These are phyloP conservation scores for Emydocephalus ijimae DNA, from an alignment of 2,113 vertebrate species.

Conservation along the genomic window DNA sequence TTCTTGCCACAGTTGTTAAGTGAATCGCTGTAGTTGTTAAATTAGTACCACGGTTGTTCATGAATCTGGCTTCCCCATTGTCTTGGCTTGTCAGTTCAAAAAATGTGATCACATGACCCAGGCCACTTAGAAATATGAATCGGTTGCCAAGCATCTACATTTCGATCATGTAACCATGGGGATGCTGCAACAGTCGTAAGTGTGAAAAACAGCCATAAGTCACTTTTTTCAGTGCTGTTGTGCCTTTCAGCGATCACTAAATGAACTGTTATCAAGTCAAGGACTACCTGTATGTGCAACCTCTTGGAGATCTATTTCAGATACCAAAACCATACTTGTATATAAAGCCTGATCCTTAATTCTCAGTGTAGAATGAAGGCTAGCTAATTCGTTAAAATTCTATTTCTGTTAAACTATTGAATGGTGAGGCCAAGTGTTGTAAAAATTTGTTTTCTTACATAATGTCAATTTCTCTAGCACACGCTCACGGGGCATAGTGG, in stretches of 20 bases:
- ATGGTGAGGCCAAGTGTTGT: not conserved
- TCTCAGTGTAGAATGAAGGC: not conserved
- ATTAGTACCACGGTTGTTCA: not conserved
- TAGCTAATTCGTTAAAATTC: not conserved
- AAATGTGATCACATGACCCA: not conserved
- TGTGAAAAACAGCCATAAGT: not conserved
- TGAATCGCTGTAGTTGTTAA: not conserved
- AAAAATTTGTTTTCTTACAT: not conserved
- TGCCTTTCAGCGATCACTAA: not conserved
- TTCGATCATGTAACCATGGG: not conserved
- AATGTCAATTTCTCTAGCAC: slow-evolving; percentile 74
- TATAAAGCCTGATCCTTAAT: not conserved
- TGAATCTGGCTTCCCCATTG: not conserved
- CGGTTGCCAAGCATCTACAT: not conserved
- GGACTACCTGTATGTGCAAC: not conserved
- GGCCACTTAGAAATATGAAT: not conserved
- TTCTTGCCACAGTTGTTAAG: not conserved
- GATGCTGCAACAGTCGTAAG: not conserved
- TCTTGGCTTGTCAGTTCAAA: not conserved
- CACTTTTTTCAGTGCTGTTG: not conserved
- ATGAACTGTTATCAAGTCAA: not conserved
- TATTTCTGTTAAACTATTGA: not conserved
- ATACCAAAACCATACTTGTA: not conserved
- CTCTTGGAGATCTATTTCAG: not conserved
- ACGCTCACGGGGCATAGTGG: slow-evolving; percentile 96